phyloP scores from a whole-genome alignment of 2,113 vertebrate genomes.

The Lophura nycthemera region DNA sequence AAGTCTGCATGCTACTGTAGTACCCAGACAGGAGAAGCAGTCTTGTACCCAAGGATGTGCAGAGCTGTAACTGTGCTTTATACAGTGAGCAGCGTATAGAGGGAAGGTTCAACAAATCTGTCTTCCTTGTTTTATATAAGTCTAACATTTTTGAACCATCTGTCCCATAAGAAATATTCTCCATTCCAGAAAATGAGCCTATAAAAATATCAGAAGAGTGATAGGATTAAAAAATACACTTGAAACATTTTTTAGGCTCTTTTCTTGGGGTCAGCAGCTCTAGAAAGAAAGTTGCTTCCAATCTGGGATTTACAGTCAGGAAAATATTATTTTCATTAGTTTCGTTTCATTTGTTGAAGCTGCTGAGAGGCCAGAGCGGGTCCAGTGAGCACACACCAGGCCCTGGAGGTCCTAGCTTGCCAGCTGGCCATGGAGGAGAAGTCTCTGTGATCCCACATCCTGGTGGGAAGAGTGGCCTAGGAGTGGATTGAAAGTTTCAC shows the following conservation, averaged over 20 bases:
- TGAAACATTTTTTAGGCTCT: not conserved
- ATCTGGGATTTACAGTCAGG: not conserved
- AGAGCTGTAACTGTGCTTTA: conserved; percentile 13
- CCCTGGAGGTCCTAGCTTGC: not conserved
- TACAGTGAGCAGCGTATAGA: not conserved
- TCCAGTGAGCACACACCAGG: not conserved
- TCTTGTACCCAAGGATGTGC: not conserved
- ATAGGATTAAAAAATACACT: not conserved
- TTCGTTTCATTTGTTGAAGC: not conserved
- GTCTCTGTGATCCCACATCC: not conserved
- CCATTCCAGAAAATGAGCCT: conserved; percentile 4
- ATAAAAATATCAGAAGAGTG: not conserved
- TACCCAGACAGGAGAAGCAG: not conserved
- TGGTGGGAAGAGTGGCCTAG: not conserved
- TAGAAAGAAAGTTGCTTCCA: not conserved
- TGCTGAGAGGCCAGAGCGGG: fast-evolving
- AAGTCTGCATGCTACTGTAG: not conserved
- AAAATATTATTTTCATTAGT: fast-evolving
- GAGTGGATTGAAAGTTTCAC: not conserved
- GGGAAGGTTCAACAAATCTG: conserved; percentile 44
- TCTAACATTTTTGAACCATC: conserved; percentile 49
- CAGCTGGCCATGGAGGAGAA: fast-evolving
- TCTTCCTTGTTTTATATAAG: conserved; percentile 5
- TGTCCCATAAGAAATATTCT: conserved; percentile 29
- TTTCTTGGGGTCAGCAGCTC: not conserved